Base-by-base conservation (phyloP, 2,888 invertebrate species). In the Stenodera caucasica region DNA sequence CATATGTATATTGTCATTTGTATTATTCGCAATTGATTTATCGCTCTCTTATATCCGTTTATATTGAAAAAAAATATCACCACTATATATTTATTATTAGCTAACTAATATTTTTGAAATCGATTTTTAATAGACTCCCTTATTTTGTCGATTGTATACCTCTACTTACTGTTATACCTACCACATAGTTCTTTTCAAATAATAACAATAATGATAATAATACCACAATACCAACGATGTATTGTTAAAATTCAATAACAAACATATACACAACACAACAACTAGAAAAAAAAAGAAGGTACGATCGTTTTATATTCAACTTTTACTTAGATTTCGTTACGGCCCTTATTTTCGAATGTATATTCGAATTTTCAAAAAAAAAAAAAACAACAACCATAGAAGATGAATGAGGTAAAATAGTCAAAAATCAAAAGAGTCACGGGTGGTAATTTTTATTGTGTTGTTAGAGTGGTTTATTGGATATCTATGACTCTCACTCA, bases 361-460 rank as follows among this genome's bases (percentile, higher is more conserved):
- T 11, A 45, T 45, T 45, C 12, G 7, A 45, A 45, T n/a, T n/a
- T n/a, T n/a, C n/a, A n/a, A n/a, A n/a, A n/a, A n/a, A n/a, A n/a
- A n/a, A n/a, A n/a, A n/a, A n/a, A n/a, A n/a, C n/a, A n/a, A n/a
- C n/a, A 45, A 3, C 45, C 7, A 21, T 45, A 45, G 8, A 40
- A 40, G 40, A 40, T 40, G 21, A 45, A 45, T 45, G 45, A 21
- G 45, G 21, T 21, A 45, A 40, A 45, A 21, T 45, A 45, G 45
- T 21, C 45, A 45, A 45, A 50, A 56, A 53, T 50, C n/a, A 53
- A 45, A 45, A 45, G 53, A 63, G 58, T 68, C 66, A 67, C 63
- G 65, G 68, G 68, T 66, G 68, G 68, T 64, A 65, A 65, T 63
- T 66, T 56, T 50, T 21, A 18, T 40, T 37, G 49, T 56, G 55